Evolutionary conservation across 1,140 invertebrate species (phyloP), one percentile per base, ranked within the genome.

Genomic region (Tachypleus tridentatus): DNA sequence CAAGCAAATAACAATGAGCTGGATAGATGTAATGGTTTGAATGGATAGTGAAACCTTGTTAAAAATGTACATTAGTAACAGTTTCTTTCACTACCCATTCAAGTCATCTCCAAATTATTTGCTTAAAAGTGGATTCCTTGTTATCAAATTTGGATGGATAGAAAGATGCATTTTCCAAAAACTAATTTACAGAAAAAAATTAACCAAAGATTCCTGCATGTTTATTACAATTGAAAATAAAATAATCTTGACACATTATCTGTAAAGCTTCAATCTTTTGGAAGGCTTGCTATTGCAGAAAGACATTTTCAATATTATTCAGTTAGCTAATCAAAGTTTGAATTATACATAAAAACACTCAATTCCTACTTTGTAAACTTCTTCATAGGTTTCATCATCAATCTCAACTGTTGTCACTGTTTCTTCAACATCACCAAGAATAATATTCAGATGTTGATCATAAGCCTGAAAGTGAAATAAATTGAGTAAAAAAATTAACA

Each of bases 381-480:
- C 95, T 82, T 98, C 97, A 76, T 96, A 98, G 3, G 94, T 98
- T 82, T 98, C 96, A 79, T 98, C 96, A 76, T 98, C 96, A 65
- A 98, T 97, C 83, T 98, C 94, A 60, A 97, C 87, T 10, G 93
- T 93, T 49, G 94, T 98, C 3, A 98, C 90, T 0, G 93, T 98
- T 81, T 98, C 96, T 80, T 98, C 95, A 0, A 96, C 97, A 80
- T 98, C 95, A 54, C 94, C 93, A 9, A 99, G 79, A 0, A 99
- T 91, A 92, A 99, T 97, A 76, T 99, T 99, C 72, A 99, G 83
- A 82, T 99, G 97, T 76, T 98, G 96, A 81, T 99, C 97, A 78
- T 96, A 99, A 2, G 96, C 95, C 90, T 98, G 71, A 53, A 70
- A 80, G 72, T 29, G 29, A 29, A 29, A 29, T 29, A 29, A 29